These are phyloP conservation scores for Gisinianus flammeolus DNA, from an alignment of 2,888 invertebrate species.

Conservation along the genomic window DNA sequence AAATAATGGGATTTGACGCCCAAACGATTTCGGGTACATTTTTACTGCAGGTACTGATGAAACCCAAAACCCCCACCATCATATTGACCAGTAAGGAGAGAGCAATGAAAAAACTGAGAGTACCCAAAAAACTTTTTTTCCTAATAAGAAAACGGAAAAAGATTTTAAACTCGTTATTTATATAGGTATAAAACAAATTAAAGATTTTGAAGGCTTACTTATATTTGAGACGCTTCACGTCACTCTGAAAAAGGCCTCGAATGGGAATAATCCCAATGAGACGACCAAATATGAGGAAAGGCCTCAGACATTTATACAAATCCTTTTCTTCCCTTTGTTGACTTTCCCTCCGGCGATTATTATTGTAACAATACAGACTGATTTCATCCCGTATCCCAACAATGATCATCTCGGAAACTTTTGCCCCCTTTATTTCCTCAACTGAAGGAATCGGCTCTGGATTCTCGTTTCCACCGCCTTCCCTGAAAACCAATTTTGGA, in stretches of 20 bases:
- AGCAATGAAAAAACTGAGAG: background rate
- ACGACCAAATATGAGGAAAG: background rate
- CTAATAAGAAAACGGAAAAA: background rate
- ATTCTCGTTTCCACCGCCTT: too few species aligned
- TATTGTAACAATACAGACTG: too few species aligned
- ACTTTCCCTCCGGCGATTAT: too few species aligned
- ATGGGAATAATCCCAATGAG: background rate
- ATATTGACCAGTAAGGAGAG: background rate
- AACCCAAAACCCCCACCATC: background rate
- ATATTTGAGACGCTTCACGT: background rate
- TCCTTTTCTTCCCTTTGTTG: too few species aligned
- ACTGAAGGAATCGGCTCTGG: too few species aligned
- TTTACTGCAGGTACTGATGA: background rate
- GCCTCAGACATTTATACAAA: background rate
- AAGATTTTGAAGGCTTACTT: too few species aligned
- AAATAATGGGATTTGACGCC: constrained; percentile 23
- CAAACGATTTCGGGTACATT: background rate
- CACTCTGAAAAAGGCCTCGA: background rate
- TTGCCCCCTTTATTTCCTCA: too few species aligned
- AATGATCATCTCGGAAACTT: too few species aligned
- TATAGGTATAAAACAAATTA: too few species aligned
- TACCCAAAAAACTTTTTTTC: background rate
- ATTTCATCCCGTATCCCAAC: too few species aligned
- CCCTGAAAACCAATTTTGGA: too few species aligned
- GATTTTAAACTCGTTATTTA: background rate